Evolutionary conservation across 2,888 invertebrate species (phyloP).

Genomic region (Arrhopalites spinosus): DNA sequence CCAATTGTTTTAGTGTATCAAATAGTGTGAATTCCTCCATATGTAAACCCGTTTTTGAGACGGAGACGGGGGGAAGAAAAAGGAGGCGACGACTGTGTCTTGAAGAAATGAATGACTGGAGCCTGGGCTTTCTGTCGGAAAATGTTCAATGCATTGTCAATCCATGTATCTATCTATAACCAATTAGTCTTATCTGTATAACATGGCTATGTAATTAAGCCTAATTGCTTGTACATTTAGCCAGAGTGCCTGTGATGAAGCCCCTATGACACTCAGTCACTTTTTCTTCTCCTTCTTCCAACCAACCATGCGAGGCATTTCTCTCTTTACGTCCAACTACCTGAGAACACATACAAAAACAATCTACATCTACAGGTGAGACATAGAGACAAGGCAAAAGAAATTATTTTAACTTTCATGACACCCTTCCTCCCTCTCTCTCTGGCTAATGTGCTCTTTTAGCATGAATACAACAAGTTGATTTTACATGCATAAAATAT

Average conservation of each 20-base stretch:
- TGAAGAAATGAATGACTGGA: slow-evolving; percentile 13
- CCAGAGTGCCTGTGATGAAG: slow-evolving; percentile 29
- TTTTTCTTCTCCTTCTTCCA: slow-evolving; percentile 8
- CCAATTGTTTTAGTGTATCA: too few relatives aligned
- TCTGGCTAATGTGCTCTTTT: too few relatives aligned
- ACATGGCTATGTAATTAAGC: slow-evolving; percentile 39
- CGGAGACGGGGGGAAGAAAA: background rate
- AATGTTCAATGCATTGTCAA: slow-evolving; percentile 37
- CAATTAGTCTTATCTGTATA: slow-evolving; percentile 33
- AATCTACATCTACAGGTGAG: background rate
- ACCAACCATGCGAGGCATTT: background rate
- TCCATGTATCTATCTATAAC: slow-evolving; percentile 38
- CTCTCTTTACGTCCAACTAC: background rate
- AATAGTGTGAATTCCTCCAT: too few relatives aligned
- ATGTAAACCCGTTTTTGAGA: background rate
- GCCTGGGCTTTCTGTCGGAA: slow-evolving; percentile 37
- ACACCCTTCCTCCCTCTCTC: too few relatives aligned
- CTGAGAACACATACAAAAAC: background rate
- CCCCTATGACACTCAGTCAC: slow-evolving; percentile 6
- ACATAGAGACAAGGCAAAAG: background rate
- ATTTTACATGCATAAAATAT: too few relatives aligned
- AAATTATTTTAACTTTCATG: slow-evolving; percentile 7
- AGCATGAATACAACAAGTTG: too few relatives aligned
- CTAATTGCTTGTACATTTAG: slow-evolving; percentile 38
- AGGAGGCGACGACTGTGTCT: slow-evolving; percentile 30